Percentiles rank a stretch among this genome's conserved stretches.
Evolutionary conservation across 2,888 invertebrate species (phyloP).

Genomic region (Sinhomidia bicolor): DNA sequence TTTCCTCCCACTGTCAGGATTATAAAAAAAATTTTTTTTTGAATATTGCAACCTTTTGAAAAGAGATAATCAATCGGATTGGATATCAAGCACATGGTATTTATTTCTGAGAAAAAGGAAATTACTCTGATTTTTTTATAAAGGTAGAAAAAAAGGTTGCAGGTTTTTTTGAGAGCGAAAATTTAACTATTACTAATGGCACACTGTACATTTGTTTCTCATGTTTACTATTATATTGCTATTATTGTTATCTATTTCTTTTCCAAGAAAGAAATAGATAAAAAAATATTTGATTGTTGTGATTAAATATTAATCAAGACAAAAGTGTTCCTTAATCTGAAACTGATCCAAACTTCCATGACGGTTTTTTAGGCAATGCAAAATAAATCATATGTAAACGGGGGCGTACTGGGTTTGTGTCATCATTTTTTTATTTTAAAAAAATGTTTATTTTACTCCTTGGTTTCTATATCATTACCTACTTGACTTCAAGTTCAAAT

Average conservation of each 20-base stretch:
- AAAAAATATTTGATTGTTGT: constrained; percentile 7
- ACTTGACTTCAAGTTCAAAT: constrained; percentile 68
- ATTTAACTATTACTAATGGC: no score
- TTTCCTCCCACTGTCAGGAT: constrained; percentile 62
- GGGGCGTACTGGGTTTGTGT: constrained; percentile 26
- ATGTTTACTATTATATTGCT: no score
- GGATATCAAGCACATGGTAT: constrained; percentile 54
- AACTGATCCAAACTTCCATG: constrained; percentile 71
- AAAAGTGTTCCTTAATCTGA: constrained; percentile 69
- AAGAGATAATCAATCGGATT: constrained; percentile 39
- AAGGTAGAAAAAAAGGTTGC: not conserved
- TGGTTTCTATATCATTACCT: constrained; percentile 29
- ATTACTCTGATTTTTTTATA: not conserved
- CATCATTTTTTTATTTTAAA: no score
- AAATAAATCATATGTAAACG: no score
- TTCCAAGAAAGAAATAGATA: not conserved
- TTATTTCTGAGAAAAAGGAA: no score
- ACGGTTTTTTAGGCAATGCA: constrained; percentile 68
- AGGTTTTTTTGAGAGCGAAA: not conserved
- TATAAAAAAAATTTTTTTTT: not conserved
- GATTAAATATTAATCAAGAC: constrained; percentile 61
- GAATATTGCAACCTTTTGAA: not conserved
- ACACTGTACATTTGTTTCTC: no score
- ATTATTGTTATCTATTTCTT: constrained; percentile 36
- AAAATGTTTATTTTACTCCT: constrained; percentile 47